Conservation (phyloP, 2,888 invertebrate genomes). For the Acheta domesticus region DNA sequence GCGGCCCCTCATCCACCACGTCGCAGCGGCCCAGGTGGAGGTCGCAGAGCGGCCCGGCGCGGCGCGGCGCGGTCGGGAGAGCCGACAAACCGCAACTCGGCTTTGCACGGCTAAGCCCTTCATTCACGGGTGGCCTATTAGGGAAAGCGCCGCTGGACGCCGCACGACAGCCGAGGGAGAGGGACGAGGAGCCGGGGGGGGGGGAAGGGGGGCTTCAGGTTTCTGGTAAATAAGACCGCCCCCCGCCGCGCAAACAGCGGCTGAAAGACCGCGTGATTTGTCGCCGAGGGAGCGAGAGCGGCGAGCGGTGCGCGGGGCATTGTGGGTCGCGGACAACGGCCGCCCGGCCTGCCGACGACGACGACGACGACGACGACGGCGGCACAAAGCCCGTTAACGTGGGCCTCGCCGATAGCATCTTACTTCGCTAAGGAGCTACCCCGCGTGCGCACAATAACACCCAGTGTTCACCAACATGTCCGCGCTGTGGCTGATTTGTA, state of each 20-base stretch:
- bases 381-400: no score
- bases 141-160: not conserved
- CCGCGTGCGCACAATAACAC: no score
- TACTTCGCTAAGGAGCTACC: no score
- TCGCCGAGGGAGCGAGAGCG: not conserved
- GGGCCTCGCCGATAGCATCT: no score
- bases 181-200: not conserved
- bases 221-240: conserved; percentile 5
- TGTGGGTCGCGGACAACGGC: not conserved
- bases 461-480: no score
- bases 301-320: not conserved
- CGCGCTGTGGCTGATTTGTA: no score
- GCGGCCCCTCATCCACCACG: no score
- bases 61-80: not conserved
- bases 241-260: conserved; percentile 3
- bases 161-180: not conserved
- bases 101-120: not conserved
- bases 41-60: no score
- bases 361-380: no score
- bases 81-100: conserved; percentile 2
- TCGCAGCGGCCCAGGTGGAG: no score
- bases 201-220: not conserved
- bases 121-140: conserved; percentile 10
- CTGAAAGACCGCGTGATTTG: not conserved
- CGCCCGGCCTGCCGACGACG: not conserved